These are phyloP conservation scores for Zaprionus africanus DNA, from an alignment of 1,140 invertebrate genomes.

Conservation along the genomic window DNA sequence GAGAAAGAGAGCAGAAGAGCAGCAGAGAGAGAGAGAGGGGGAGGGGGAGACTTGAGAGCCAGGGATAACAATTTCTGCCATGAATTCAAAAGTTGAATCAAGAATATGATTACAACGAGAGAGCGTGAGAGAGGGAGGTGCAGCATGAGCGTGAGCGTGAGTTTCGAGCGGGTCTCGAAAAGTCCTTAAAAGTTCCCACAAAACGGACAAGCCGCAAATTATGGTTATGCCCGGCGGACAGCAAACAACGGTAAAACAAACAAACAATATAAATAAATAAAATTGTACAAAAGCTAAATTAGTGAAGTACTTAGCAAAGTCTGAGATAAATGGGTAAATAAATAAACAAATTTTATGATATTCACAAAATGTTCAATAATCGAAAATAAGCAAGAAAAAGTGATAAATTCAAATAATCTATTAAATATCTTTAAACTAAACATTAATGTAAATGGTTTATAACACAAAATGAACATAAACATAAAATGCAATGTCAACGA, in stretches of 20 bases:
- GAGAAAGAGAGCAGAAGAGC: neutral
- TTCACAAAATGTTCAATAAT: neutral
- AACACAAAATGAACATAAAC: neutral
- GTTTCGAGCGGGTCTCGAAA: neutral
- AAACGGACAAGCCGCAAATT: constrained; percentile 16
- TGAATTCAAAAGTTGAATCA: constrained; percentile 25
- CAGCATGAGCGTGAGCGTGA: neutral
- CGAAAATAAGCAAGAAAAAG: neutral
- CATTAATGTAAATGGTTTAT: neutral
- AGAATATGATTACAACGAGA: constrained; percentile 4
- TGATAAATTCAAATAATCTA: neutral
- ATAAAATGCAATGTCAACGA: constrained; percentile 61
- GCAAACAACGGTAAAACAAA: neutral
- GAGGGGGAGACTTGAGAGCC: neutral
- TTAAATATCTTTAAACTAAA: neutral
- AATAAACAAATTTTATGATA: neutral
- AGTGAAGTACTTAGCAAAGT: neutral
- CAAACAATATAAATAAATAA: constrained; percentile 13
- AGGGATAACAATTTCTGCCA: constrained; percentile 16
- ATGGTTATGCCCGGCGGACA: neutral
- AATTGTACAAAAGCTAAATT: constrained; percentile 5
- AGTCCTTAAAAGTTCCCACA: neutral
- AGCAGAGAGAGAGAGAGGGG: neutral
- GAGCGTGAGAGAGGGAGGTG: neutral
- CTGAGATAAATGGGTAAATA: neutral